Percentiles rank a stretch among this genome's conserved stretches.
phyloP scores from a whole-genome alignment of 1,140 invertebrate genomes.

The Sycobia sp. region DNA sequence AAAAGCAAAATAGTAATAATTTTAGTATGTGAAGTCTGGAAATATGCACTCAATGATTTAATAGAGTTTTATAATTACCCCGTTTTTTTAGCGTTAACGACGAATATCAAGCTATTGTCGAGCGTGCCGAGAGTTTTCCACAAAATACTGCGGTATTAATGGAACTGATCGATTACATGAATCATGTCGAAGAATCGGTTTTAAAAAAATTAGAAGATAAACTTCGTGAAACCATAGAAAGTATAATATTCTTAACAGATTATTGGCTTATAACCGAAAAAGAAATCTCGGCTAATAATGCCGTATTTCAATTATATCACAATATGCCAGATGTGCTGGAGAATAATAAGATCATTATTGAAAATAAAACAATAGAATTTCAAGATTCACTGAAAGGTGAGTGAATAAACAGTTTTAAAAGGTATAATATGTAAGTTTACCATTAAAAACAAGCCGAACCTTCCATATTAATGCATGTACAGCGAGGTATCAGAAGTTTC shows the following conservation, averaged over 20 bases:
- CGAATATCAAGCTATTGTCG: constrained; percentile 81
- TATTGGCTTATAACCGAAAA: constrained; percentile 76
- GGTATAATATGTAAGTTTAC: too few relatives aligned
- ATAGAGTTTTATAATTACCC: neutral
- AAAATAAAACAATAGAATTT: constrained; percentile 85
- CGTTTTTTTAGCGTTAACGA: constrained; percentile 69
- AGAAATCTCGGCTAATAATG: constrained; percentile 82
- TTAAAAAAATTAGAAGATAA: constrained; percentile 78
- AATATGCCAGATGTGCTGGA: constrained; percentile 80
- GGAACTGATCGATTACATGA: constrained; percentile 79
- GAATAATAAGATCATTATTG: constrained; percentile 77
- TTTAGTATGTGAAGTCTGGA: neutral
- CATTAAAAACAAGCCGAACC: too few relatives aligned
- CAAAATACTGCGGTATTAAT: constrained; percentile 83
- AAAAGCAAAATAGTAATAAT: constrained; percentile 70
- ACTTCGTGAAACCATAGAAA: constrained; percentile 69
- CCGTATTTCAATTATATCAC: constrained; percentile 83
- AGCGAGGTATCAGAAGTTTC: constrained; percentile 73
- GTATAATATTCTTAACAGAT: constrained; percentile 78
- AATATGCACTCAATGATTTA: neutral
- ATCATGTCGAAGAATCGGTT: constrained; percentile 72
- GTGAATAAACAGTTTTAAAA: neutral
- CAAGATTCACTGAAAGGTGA: constrained; percentile 76
- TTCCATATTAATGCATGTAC: too few relatives aligned
- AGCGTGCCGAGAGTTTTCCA: constrained; percentile 78